Evolutionary conservation across 2,113 vertebrate species (phyloP), one percentile per base, ranked within the genome.

Genomic region (Andinoacara biseriatus): DNA sequence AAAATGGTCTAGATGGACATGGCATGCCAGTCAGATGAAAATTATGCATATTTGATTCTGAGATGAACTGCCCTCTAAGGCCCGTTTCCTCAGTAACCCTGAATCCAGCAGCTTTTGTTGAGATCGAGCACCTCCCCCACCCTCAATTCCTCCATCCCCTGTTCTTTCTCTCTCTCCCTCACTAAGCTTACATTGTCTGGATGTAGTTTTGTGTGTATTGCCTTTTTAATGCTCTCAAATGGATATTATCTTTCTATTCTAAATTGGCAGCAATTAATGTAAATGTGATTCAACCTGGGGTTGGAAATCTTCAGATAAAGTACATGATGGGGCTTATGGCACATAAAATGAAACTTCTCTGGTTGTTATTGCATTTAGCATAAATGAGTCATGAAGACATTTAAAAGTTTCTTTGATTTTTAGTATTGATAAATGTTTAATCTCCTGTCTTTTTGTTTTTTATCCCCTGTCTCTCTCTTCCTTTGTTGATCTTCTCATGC

Each of bases 181-280:
- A 75, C 52, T 57, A 38, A 54, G 10, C 31, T 57, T 15, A 15
- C 75, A 60, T n/a, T 22, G 26, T 13, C 43, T 78, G 40, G 3
- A 1, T 26, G 40, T 52, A 49, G 43, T 52, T 69, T 65, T 40
- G 54, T 85, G 76, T 74, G 63, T 78, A 49, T 67, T 46, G 75
- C 72, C 90, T 83, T 60, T 88, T 65, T 57, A 76, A 88, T 79
- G 67, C 79, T 69, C 74, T 83, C 40, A 76, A 80, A 82, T 38
- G 57, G 74, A 75, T 72, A 8, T 76, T 82, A 84, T 86, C 58
- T 35, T 83, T 80, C 56, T 52, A 24, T 54, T 63, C 69, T 65
- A 72, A 81, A 82, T 84, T 58, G 57, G 75, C 49, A 52, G 38
- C 31, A 72, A 76, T 77, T 83, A 46, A 86, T 59, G 35, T 65